Evolutionary conservation across 1,140 invertebrate species (phyloP).

Genomic region (Trichogramma pretiosum): DNA sequence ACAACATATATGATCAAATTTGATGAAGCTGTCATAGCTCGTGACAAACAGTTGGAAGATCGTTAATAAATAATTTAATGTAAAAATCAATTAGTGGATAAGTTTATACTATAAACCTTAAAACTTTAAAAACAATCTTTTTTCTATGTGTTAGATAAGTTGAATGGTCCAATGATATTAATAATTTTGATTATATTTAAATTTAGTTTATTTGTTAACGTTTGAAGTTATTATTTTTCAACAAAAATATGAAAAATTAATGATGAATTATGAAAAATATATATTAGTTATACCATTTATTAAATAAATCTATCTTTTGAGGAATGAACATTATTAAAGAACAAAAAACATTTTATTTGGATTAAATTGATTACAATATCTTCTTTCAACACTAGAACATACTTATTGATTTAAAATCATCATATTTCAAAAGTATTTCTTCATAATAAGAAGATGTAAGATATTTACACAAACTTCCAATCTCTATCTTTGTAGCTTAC

Average conservation of each 20-base stretch:
- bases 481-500: conserved; percentile 61
- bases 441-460: too few relatives aligned
- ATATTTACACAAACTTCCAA: conserved; percentile 46
- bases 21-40: conserved; percentile 84
- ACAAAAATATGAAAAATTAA: not conserved
- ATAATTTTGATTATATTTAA: not conserved
- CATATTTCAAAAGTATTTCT: too few relatives aligned
- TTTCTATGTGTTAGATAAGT: not conserved
- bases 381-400: not conserved
- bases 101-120: not conserved
- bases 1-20: conserved; percentile 99
- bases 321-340: not conserved
- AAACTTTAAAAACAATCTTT: not conserved
- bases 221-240: not conserved
- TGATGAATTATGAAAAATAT: not conserved
- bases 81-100: conserved; percentile 9
- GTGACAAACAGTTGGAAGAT: conserved; percentile 89
- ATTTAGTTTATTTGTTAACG: too few relatives aligned
- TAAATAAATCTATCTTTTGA: not conserved
- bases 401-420: not conserved
- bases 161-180: not conserved
- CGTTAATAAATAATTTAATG: conserved; percentile 36
- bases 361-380: not conserved
- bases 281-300: not conserved
- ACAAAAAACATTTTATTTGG: not conserved